A percentile compares a stretch with the other conserved stretches of the same genome.
phyloP scores from a whole-genome alignment of 2,888 invertebrate species.

The Mamestra brassicae region DNA sequence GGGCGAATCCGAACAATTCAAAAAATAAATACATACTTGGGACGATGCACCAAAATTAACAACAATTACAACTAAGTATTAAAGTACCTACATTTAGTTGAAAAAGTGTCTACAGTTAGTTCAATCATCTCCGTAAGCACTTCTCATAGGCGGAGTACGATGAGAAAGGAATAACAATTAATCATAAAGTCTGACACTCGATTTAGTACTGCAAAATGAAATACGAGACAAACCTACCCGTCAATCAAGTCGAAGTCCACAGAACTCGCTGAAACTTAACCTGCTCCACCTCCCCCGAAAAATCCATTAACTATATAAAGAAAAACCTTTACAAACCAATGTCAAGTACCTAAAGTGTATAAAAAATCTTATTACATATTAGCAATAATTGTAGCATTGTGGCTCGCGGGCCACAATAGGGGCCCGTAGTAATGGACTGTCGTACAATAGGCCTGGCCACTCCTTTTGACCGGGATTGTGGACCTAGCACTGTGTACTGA shows the following conservation, averaged over 20 bases:
- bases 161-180: constrained; percentile 22
- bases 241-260: constrained; percentile 40
- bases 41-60: no score
- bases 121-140: constrained; percentile 12
- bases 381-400: constrained; percentile 69
- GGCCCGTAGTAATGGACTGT: constrained; percentile 76
- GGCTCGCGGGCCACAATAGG: constrained; percentile 64
- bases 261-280: constrained; percentile 34
- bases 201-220: constrained; percentile 43
- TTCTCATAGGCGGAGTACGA: not conserved
- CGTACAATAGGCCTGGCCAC: constrained; percentile 70
- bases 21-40: no score
- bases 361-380: constrained; percentile 45
- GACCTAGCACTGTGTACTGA: no score
- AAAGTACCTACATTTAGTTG: not conserved
- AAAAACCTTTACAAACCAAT: constrained; percentile 64
- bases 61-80: no score
- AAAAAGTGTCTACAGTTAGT: not conserved
- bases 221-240: constrained; percentile 42
- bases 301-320: constrained; percentile 46
- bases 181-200: constrained; percentile 42
- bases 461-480: constrained; percentile 63
- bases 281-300: constrained; percentile 16
- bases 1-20: no score
- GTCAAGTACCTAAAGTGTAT: constrained; percentile 60